Percentiles rank a stretch among this genome's conserved stretches.
Evolutionary conservation across 2,888 invertebrate species (phyloP).

Genomic region (Noctua fimbriata): DNA sequence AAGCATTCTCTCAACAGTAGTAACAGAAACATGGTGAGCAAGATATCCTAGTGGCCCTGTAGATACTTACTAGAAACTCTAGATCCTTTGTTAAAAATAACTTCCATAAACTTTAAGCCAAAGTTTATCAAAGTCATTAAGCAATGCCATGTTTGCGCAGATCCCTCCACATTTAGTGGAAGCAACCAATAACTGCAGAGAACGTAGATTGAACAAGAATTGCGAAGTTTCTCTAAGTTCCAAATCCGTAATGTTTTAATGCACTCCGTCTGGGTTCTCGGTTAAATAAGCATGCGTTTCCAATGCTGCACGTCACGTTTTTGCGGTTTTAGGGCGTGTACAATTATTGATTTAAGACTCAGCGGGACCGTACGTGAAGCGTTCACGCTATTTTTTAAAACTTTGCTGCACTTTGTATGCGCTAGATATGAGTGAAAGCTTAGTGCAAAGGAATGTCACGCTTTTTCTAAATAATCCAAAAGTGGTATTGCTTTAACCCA

Average conservation of each 20-base stretch:
- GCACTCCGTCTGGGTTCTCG: slow-evolving; percentile 78
- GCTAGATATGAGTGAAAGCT: too few relatives aligned
- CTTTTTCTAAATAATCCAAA: background rate
- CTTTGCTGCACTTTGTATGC: too few relatives aligned
- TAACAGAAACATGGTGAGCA: background rate
- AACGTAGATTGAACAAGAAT: slow-evolving; percentile 71
- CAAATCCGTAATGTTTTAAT: slow-evolving; percentile 84
- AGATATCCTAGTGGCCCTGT: background rate
- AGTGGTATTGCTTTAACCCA: background rate
- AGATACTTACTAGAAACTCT: background rate
- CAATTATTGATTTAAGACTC: background rate
- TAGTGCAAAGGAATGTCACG: background rate
- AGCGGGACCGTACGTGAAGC: background rate
- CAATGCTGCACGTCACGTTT: slow-evolving; percentile 63
- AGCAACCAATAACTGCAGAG: slow-evolving; percentile 60
- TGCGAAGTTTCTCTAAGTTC: slow-evolving; percentile 76
- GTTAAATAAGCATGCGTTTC: slow-evolving; percentile 75
- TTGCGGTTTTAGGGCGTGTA: background rate
- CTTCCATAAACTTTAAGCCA: background rate
- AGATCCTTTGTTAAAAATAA: background rate
- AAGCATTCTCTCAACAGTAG: background rate
- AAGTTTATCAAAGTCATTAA: slow-evolving; percentile 36
- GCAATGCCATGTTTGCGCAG: slow-evolving; percentile 33
- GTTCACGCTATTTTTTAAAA: too few relatives aligned
- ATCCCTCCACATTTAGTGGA: slow-evolving; percentile 58